phyloP scores from a whole-genome alignment of 2,797 vertebrate species.

The Scarus forsteni region DNA sequence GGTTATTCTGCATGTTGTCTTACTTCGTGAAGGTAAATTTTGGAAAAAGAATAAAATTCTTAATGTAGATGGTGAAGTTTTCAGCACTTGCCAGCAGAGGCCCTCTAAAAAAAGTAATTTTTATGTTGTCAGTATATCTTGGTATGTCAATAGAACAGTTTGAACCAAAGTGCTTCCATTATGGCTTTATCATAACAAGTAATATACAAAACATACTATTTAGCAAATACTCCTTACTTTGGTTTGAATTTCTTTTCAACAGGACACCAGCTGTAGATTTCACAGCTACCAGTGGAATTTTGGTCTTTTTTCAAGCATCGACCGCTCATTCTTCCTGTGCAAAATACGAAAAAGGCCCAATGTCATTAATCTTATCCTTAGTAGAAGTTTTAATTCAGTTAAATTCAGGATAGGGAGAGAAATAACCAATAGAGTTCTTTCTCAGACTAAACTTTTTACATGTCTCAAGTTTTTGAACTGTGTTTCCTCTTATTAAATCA shows the following conservation, averaged over 20 bases:
- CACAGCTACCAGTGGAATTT: slow-evolving; percentile 86
- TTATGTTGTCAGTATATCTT: not conserved
- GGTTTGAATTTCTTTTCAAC: slow-evolving; percentile 77
- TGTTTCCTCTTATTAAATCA: too few species aligned
- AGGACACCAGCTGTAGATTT: slow-evolving; percentile 94
- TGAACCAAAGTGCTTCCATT: not conserved
- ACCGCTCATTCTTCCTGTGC: slow-evolving; percentile 89
- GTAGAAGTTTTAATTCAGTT: too few species aligned
- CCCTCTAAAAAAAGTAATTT: slow-evolving; percentile 72
- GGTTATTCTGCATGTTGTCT: slow-evolving; percentile 37
- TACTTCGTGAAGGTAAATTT: slow-evolving; percentile 93
- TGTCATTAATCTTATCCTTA: too few species aligned
- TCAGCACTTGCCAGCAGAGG: slow-evolving; percentile 87
- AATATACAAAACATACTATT: not conserved
- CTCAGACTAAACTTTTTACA: too few species aligned
- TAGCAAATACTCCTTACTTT: slow-evolving; percentile 61
- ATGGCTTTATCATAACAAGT: not conserved
- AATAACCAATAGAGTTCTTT: too few species aligned
- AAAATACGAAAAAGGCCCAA: not conserved
- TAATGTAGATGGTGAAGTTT: slow-evolving; percentile 95
- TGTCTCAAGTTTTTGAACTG: too few species aligned
- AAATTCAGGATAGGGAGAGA: too few species aligned
- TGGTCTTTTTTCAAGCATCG: slow-evolving; percentile 79
- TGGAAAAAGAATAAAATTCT: slow-evolving; percentile 92
- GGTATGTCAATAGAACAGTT: not conserved